Base-by-base conservation (phyloP, 2,888 invertebrate species). In the Miltochrista miniata region DNA sequence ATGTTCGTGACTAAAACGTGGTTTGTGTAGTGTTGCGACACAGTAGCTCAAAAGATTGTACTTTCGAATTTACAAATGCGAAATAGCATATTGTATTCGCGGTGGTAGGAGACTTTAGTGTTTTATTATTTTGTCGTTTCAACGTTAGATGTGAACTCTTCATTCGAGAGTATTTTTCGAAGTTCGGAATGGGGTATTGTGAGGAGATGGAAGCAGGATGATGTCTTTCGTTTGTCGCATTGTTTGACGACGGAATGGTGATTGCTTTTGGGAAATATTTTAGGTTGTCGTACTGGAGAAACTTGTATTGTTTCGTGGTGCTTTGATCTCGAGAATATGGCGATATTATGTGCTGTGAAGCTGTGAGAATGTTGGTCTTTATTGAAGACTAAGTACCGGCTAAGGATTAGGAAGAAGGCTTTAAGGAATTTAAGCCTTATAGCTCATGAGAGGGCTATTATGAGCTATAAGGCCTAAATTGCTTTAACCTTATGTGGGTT, bases 21-120 rank as follows among this genome's bases (percentile, higher is more conserved):
- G 30, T 10, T 53, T 50, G 66, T 79, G 89, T 87, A 85, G 81
- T 81, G 88, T 90, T 85, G 90, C 86, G 78, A 76, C 77, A 84
- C 87, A 79, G 89, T 88, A 89, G 89, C 88, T 68, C 72, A 76
- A 51, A 70, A 73, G 76, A 85, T 84, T 86, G 85, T 83, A 85
- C 85, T 85, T 85, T 85, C 79, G 81, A 87, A 87, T 85, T 82
- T 76, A 77, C 83, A 85, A 79, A 83, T 80, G 81, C 77, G 79
- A 83, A 89, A 90, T 85, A 82, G 87, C 83, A 82, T 81, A 90
- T 90, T 90, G 90, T 89, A 75, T 85, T 84, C 77, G 72, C 58
- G 68, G 72, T 66, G 74, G 80, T 72, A 67, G 76, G 72, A 50
- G 48, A 36, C 18, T 62, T 59, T 56, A 50, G 69, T 61, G 70